Conservation (phyloP, 2,888 invertebrate genomes). For the Agonopterix alstromeriana region DNA sequence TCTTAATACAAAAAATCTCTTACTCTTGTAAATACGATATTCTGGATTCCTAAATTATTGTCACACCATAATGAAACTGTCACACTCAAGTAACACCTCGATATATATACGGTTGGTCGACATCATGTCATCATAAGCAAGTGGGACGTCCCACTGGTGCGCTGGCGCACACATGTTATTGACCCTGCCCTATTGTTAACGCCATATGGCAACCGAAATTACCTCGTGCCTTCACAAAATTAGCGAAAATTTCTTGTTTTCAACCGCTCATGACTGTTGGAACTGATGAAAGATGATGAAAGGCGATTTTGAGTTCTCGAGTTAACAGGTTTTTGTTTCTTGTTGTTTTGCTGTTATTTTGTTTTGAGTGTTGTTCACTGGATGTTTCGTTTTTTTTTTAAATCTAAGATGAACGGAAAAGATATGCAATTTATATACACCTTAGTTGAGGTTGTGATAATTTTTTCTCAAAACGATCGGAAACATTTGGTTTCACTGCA, state of each 20-base stretch:
- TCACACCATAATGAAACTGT: too few species aligned
- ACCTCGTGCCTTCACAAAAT: constrained; percentile 40
- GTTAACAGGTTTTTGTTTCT: constrained; percentile 7
- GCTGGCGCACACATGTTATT: constrained; percentile 64
- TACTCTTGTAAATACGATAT: too few species aligned
- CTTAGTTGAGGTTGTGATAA: too few species aligned
- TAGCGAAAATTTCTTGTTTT: constrained; percentile 32
- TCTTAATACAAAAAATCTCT: too few species aligned
- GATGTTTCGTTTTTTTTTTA: too few species aligned
- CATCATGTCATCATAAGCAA: constrained; percentile 55
- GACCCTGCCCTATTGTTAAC: constrained; percentile 69
- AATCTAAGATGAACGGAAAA: too few species aligned
- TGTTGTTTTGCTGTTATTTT: background rate
- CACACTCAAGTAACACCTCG: constrained; percentile 32
- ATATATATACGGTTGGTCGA: constrained; percentile 26
- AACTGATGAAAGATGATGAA: constrained; percentile 13
- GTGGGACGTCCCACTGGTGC: constrained; percentile 62
- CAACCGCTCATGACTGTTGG: constrained; percentile 12
- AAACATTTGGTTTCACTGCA: too few species aligned
- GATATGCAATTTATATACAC: too few species aligned
- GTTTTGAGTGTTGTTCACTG: constrained; percentile 1
- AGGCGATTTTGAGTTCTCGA: constrained; percentile 23
- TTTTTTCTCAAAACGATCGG: too few species aligned
- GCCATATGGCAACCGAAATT: constrained; percentile 62
- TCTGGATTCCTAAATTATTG: too few species aligned